Evolutionary conservation across 2,113 vertebrate species (phyloP), one percentile per base, ranked within the genome.

Genomic region (Pyxicephalus adspersus): DNA sequence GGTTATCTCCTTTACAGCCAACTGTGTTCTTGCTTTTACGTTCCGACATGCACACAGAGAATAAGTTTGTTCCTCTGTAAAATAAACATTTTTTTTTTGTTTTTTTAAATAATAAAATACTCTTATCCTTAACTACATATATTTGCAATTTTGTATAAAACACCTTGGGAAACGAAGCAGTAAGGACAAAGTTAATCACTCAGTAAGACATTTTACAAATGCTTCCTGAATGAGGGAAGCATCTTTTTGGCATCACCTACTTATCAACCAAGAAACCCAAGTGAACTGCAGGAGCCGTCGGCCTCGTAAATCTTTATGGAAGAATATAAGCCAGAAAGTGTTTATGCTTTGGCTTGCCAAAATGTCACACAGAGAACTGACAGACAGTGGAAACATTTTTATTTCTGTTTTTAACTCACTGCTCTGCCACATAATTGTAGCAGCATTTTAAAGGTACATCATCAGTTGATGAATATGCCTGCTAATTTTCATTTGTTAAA

Each of bases 251-350:
- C 68, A 26, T 73, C 16, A 2, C 55, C 72, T 34, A 63, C 68
- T 34, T 55, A 22, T 73, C 50, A 81, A 64, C 68, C 50, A 64
- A 64, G 34, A 61, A 80, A 61, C 58, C 58, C 31, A 81, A 73
- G 18, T 81, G 68, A 81, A 73, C 19, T 81, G 58, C 67, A 81
- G 78, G 78, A 81, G 68, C 78, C 58, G n/a, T 73, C 78, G 16
- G 45, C 68, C 68, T 73, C 45, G 45, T 73, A 81, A 81, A 73
- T 81, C 78, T 72, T 70, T 72, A 80, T 63, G 60, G 66, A 80
- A 61, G 66, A 26, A 61, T 80, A 64, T 81, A 25, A 73, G 68
- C 68, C 68, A 81, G 26, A 52, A 71, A 73, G 25, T 73, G 58
- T 80, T 81, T 81, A 73, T 64, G 4, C 58, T 75, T 22, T 52